Conservation (phyloP, 2,888 invertebrate species). For the Himalopsyche anomala region DNA sequence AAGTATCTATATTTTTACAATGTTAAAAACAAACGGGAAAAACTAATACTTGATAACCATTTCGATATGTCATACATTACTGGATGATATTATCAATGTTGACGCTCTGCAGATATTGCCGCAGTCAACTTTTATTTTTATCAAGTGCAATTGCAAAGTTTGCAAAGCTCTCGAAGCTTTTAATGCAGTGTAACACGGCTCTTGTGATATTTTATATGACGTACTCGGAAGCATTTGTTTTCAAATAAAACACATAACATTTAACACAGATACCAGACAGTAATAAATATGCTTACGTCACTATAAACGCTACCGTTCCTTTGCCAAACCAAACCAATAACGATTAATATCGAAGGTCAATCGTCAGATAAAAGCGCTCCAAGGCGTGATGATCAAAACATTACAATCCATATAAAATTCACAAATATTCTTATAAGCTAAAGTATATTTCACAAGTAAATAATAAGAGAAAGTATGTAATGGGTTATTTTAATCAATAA, state of each 20-base stretch:
- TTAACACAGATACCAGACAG: slow-evolving; percentile 6
- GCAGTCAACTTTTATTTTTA: slow-evolving; percentile 8
- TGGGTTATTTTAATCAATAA: too few species aligned
- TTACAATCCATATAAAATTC: too few species aligned
- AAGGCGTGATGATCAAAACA: neutral
- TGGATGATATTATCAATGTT: neutral
- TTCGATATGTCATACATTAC: too few species aligned
- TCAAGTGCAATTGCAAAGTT: slow-evolving; percentile 17
- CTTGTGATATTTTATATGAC: slow-evolving; percentile 16
- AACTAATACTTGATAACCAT: too few species aligned
- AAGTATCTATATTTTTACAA: too few species aligned
- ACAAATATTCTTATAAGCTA: too few species aligned
- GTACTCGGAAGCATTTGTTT: neutral
- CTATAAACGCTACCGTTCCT: neutral
- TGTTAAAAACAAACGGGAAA: too few species aligned
- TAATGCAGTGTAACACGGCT: neutral
- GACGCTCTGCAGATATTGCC: neutral
- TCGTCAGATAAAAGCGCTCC: neutral
- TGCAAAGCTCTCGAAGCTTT: slow-evolving; percentile 30
- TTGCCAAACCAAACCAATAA: slow-evolving; percentile 17
- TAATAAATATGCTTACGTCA: slow-evolving; percentile 19
- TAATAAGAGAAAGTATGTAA: too few species aligned
- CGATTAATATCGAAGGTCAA: slow-evolving; percentile 7
- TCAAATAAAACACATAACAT: slow-evolving; percentile 2
- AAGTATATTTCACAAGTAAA: too few species aligned